A percentile compares a stretch with the other conserved stretches of the same genome.
These are phyloP conservation scores for Hydractinia echinata DNA, from an alignment of 30 jellyfish, hydroid and myxozoan species.

Conservation along the genomic window DNA sequence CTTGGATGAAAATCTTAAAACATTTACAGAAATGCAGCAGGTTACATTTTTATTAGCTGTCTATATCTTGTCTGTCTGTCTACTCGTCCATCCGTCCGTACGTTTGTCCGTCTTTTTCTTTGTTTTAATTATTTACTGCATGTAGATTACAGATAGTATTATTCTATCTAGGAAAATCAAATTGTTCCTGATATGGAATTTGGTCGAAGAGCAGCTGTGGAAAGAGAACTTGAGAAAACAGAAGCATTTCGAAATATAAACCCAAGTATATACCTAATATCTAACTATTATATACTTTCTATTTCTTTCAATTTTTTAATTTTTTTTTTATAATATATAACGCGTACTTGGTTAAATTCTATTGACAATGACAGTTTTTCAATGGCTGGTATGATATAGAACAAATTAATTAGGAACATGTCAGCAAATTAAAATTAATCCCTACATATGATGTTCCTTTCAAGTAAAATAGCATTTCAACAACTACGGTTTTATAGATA, in stretches of 20 bases:
- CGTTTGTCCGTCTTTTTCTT: background rate
- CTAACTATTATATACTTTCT: background rate
- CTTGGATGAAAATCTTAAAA: conserved; percentile 71
- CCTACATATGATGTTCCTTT: no score
- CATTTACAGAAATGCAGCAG: conserved; percentile 86
- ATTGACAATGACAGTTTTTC: no score
- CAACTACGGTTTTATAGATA: no score
- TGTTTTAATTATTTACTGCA: background rate
- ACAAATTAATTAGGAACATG: no score
- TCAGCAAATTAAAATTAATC: no score
- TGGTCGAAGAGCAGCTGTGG: conserved; percentile 90
- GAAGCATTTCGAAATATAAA: conserved; percentile 60
- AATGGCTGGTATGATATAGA: no score
- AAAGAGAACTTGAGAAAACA: conserved; percentile 87
- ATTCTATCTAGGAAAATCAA: conserved; percentile 54
- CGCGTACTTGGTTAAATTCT: no score
- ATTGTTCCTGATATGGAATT: conserved; percentile 83
- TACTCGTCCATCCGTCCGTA: background rate
- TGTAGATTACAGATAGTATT: background rate
- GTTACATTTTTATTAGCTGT: conserved; percentile 29
- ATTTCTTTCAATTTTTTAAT: no score
- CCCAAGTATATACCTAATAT: conserved; percentile 56
- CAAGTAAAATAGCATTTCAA: no score
- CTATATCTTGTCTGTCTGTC: background rate
- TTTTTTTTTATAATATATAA: no score